phyloP scores from a whole-genome alignment of 2,888 invertebrate genomes.

The Sthenelais limicola region DNA sequence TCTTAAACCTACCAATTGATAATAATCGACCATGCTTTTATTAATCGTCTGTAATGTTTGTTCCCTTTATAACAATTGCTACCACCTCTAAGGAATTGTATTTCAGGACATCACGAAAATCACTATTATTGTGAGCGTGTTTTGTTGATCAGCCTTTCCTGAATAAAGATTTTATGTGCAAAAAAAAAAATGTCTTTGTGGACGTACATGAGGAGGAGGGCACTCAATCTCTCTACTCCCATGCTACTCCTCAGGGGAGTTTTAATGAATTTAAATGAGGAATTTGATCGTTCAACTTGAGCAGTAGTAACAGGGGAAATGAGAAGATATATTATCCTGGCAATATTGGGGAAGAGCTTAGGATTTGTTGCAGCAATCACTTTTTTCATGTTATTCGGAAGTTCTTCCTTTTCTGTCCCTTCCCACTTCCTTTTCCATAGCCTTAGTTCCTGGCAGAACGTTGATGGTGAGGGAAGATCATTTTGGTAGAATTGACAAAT shows the following conservation, averaged over 20 bases:
- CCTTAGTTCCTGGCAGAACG: not conserved
- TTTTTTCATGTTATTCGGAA: not conserved
- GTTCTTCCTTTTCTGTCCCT: not conserved
- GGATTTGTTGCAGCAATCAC: not conserved
- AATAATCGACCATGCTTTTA: too few relatives aligned
- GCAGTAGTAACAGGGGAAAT: not conserved
- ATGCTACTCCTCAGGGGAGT: not conserved
- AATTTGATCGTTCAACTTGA: not conserved
- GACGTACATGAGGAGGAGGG: not conserved
- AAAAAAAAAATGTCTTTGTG: conserved; percentile 1
- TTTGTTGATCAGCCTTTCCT: too few relatives aligned
- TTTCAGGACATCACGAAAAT: too few relatives aligned
- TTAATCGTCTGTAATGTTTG: too few relatives aligned
- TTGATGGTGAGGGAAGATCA: not conserved
- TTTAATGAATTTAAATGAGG: not conserved
- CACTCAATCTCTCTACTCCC: not conserved
- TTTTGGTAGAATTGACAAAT: not conserved
- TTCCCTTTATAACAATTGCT: too few relatives aligned
- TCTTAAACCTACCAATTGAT: not conserved
- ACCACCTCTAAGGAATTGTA: too few relatives aligned
- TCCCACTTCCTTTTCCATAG: conserved; percentile 1
- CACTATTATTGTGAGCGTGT: too few relatives aligned
- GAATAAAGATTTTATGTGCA: too few relatives aligned
- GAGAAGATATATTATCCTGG: not conserved
- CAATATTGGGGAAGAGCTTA: not conserved